Base-by-base conservation (phyloP, 1,140 invertebrate genomes). In the Popillia japonica region DNA sequence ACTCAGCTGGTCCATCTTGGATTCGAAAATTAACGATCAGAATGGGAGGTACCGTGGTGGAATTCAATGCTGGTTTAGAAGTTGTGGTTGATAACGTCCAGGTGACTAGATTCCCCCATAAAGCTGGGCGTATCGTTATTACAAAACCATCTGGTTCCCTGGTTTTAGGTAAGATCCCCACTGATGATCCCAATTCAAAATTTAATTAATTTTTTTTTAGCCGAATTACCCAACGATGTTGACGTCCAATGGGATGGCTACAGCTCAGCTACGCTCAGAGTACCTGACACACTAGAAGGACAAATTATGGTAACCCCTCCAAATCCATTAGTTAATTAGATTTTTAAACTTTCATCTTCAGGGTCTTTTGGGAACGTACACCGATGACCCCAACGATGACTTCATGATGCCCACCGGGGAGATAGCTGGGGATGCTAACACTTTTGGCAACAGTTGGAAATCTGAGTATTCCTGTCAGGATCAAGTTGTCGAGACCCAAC, bases 281-380 rank as follows among this genome's bases (percentile, higher is more conserved):
- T 27, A 40, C 72, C 72, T 0, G 23, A 11, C 3, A 20, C 3
- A 40, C n/a, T 74, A 27, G 4, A 44, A 74, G 34, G 11, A 6
- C 6, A 74, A n/a, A 8, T 74, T 40, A 40, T 6, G 72, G 72
- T 74, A 74, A 22, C 23, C 8, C 7, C 10, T 7, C 1, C 20
- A 7, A 68, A 68, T 8, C 23, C 61, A 11, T 14, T n/a, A 23
- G 10, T 23, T 23, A 27, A 48, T 17, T 68, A 3, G 6, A 40
- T 0, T 6, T 40, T 22, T 68, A 68, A 6, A 0, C 0, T 55
- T 55, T 20, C 20, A 27, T 23, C 17, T 76, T 76, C 41, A 75
- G 74, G 95, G 94, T 59, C 86, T 96, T 0, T 96, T 94, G 84
- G 94, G 94, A 75, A 90, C 92, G 78, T 96, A 94, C 84, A 94